phyloP scores from a whole-genome alignment of 2,797 vertebrate genomes.

The Coregonus suidteri region DNA sequence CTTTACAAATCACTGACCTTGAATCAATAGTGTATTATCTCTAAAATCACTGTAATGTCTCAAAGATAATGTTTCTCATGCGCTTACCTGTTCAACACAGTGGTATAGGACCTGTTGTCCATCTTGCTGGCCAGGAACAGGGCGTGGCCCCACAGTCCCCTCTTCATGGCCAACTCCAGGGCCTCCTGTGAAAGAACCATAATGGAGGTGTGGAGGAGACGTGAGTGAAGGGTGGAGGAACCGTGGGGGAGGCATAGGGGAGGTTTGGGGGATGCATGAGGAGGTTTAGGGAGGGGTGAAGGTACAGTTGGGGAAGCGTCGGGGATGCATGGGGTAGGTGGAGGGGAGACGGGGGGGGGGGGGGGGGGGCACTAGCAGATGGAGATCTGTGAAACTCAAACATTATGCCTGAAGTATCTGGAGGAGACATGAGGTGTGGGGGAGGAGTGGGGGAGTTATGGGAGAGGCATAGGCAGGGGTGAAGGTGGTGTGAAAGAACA shows the following conservation, averaged over 20 bases:
- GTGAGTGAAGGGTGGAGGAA: not conserved
- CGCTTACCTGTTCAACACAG: slow-evolving; percentile 84
- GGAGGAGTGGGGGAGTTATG: not conserved
- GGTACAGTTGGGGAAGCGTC: not conserved
- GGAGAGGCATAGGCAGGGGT: not conserved
- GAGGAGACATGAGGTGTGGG: not conserved
- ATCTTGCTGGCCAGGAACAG: slow-evolving; percentile 94
- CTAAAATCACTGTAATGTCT: not conserved
- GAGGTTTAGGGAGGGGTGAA: not conserved
- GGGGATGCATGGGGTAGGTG: too few relatives aligned
- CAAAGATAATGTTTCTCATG: not conserved
- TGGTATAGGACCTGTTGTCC: slow-evolving; percentile 87
- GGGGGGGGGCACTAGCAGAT: too few relatives aligned
- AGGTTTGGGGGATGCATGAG: not conserved
- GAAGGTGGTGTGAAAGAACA: not conserved
- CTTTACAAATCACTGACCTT: too few relatives aligned
- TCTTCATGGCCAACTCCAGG: slow-evolving; percentile 87
- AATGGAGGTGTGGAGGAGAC: not conserved
- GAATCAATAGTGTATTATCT: not conserved
- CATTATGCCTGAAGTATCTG: not conserved
- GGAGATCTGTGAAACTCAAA: too few relatives aligned
- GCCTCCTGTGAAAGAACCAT: slow-evolving; percentile 80
- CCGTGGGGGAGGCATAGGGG: not conserved
- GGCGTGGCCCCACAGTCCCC: slow-evolving; percentile 89
- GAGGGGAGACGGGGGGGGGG: too few relatives aligned